phyloP scores from a whole-genome alignment of 2,113 vertebrate species.

The Cygnus atratus region DNA sequence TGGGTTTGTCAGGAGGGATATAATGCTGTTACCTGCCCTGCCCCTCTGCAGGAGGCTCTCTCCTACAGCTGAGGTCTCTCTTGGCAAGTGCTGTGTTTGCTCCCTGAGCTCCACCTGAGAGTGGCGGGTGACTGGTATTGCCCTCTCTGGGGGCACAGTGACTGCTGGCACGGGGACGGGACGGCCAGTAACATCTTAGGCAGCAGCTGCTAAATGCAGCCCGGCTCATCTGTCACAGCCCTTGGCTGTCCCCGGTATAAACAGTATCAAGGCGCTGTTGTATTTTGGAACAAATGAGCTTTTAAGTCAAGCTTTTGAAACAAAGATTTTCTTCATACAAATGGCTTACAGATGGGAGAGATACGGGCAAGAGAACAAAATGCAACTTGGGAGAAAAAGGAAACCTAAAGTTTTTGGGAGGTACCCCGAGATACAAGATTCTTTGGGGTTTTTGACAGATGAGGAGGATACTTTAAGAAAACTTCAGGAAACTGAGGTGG shows the following conservation, averaged over 20 bases:
- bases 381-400: background rate
- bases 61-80: background rate
- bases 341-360: conserved; percentile 17
- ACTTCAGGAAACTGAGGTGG: background rate
- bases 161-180: background rate
- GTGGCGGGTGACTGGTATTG: background rate
- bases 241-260: background rate
- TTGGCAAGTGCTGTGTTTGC: background rate
- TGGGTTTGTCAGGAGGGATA: background rate
- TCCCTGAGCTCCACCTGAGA: background rate
- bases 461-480: background rate
- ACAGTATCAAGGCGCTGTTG: background rate
- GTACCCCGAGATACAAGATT: background rate
- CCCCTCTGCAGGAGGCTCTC: background rate
- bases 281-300: conserved; percentile 37
- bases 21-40: background rate
- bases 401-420: background rate
- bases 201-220: background rate
- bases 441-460: background rate
- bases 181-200: background rate
- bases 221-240: background rate
- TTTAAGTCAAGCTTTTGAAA: conserved; percentile 10
- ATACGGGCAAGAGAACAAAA: background rate
- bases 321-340: conserved; percentile 21
- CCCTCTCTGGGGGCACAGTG: background rate